Conservation (phyloP, 2,888 invertebrate species). For the Drosophila buzzatii region DNA sequence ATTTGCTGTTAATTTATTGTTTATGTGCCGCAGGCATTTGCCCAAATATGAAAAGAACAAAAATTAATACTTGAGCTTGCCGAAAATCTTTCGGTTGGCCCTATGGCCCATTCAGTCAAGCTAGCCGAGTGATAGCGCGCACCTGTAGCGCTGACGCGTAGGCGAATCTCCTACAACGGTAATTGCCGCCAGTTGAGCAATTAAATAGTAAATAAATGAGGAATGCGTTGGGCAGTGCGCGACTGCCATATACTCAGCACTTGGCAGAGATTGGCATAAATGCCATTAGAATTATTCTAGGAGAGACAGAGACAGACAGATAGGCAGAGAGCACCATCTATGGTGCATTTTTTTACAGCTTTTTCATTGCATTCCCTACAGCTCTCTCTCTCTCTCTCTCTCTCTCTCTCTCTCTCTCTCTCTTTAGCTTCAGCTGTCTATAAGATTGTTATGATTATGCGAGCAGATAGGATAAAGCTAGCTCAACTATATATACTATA, state of each 20-base stretch:
- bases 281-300: background rate
- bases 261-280: accelerated
- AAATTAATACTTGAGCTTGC: slow-evolving; percentile 4
- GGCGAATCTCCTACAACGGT: slow-evolving; percentile 50
- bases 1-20: slow-evolving; percentile 55
- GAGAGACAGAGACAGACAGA: background rate
- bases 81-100: slow-evolving; percentile 22
- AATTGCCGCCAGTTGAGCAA: slow-evolving; percentile 56
- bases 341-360: background rate
- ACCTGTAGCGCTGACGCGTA: slow-evolving; percentile 16
- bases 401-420: too few relatives aligned
- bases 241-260: background rate
- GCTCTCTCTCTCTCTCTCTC: too few relatives aligned
- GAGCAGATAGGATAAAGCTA: background rate
- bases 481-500: background rate
- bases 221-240: background rate
- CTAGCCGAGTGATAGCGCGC: slow-evolving; percentile 42
- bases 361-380: background rate
- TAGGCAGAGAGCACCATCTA: background rate
- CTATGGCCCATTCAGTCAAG: slow-evolving; percentile 48
- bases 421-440: background rate
- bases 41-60: slow-evolving; percentile 31
- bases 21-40: slow-evolving; percentile 35
- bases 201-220: slow-evolving; percentile 18
- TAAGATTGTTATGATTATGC: too few relatives aligned